Conservation (phyloP, 2,113 vertebrate species). For the Noctilio leporinus region DNA sequence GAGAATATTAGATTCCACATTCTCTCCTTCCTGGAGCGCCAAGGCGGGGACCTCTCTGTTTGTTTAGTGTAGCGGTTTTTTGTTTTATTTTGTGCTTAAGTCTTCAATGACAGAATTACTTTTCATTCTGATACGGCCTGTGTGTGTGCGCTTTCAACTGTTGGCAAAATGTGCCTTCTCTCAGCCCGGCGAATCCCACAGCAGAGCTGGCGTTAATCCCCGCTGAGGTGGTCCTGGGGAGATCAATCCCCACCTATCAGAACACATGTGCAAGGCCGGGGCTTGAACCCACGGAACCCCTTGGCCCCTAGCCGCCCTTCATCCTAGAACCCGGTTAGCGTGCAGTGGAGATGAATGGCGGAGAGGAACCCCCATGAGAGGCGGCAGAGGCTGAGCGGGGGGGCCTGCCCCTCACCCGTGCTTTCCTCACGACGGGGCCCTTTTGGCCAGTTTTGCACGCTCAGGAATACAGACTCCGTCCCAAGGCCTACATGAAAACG, state of each 20-base stretch:
- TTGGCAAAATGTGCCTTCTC: not conserved
- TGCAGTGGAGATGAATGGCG: too few relatives aligned
- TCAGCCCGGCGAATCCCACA: not conserved
- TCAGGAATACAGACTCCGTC: not conserved
- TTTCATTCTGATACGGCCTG: not conserved
- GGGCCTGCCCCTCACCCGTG: not conserved
- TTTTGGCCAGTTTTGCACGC: too few relatives aligned
- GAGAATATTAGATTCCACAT: not conserved
- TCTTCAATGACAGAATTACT: not conserved
- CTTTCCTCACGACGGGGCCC: not conserved
- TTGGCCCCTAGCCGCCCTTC: not conserved
- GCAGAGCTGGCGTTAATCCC: not conserved
- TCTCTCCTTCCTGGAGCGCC: not conserved
- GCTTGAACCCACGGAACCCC: not conserved
- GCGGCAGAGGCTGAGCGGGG: not conserved
- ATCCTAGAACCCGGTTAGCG: not conserved
- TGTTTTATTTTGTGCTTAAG: not conserved
- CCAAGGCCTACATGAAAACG: not conserved
- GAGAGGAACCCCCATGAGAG: not conserved
- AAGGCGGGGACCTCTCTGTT: not conserved
- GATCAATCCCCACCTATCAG: not conserved
- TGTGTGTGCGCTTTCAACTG: not conserved
- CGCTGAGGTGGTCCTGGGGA: not conserved
- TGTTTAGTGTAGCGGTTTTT: not conserved
- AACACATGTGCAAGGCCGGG: not conserved